A percentile compares a stretch with the other conserved stretches of the same genome.
phyloP scores from a whole-genome alignment of 2,113 vertebrate species.

The Colossoma macropomum region DNA sequence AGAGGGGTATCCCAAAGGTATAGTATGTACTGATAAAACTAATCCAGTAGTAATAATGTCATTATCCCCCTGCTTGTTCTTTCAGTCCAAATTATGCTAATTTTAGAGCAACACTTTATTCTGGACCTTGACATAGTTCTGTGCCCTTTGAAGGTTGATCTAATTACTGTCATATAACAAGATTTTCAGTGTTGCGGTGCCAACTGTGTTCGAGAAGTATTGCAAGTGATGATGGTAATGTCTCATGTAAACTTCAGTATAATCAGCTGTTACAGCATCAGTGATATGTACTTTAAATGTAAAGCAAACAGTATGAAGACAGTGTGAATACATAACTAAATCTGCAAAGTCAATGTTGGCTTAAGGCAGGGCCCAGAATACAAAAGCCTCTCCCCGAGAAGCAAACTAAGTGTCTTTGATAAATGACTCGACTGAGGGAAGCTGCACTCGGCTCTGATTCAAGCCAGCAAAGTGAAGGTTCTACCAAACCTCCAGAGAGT shows the following conservation, averaged over 20 bases:
- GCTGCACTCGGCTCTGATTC: not conserved
- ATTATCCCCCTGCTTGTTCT: not conserved
- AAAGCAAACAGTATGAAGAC: conserved; percentile 2
- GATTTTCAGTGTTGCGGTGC: not conserved
- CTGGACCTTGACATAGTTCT: not conserved
- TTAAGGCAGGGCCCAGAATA: not conserved
- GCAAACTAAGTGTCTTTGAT: not conserved
- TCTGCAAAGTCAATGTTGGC: conserved; percentile 18
- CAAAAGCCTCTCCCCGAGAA: not conserved
- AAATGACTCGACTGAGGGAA: not conserved
- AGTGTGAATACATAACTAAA: conserved; percentile 1
- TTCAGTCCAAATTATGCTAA: not conserved
- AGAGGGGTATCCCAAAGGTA: not conserved
- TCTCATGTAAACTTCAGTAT: not conserved
- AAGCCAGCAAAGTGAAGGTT: conserved; percentile 1
- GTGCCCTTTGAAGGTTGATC: not conserved
- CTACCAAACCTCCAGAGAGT: not conserved
- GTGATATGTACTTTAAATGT: not conserved
- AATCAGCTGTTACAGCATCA: not conserved
- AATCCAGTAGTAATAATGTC: not conserved
- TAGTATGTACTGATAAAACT: not conserved
- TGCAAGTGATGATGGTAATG: not conserved
- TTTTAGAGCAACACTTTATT: not conserved
- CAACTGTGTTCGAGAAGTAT: not conserved
- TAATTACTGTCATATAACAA: not conserved